Evolutionary conservation across 2,797 vertebrate genomes (phyloP), one percentile per base, ranked within the genome.

Genomic region (Limnodromus scolopaceus): DNA sequence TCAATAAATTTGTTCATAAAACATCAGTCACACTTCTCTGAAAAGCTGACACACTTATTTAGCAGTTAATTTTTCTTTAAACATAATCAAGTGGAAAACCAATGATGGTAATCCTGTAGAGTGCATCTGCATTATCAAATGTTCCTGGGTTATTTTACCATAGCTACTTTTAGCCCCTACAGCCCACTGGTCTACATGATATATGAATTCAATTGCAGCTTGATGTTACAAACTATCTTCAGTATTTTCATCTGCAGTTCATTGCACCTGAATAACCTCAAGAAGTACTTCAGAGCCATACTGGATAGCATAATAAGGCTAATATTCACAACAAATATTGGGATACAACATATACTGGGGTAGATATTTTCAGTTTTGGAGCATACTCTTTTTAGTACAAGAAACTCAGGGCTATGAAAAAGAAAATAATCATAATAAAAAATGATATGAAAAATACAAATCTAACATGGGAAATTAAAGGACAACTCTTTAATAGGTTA

Each of bases 221-320:
- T 98, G 96, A 96, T 97, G 20, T 84, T 77, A 92, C 79, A 80
- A 96, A 96, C 84, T 96, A 89, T 89, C 81, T 93, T 58, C 96
- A 98, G 95, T 38, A 69, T 97, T 98, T 98, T 96, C 77, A 97
- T 94, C 95, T 83, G 49, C 94, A 97, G 96, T 97, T 97, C 83
- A 95, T 87, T 94, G 94, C 97, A 99, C 94, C 97, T 98, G 97
- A 71, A 97, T 97, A 97, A 98, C 97, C 98, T 97, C 94, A 96
- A 97, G 97, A 89, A 79, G 48, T n/a, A 27, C 94, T 97, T 92
- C 36, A 34, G 53, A 92, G 45, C 43, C 49, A 78, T 84, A 81
- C 34, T 91, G 51, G 86, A 92, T 66, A 92, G 30, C 87, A 30
- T 71, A 93, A 53, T 78, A 92, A 92, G n/a, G 63, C 28, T 95